Evolutionary conservation across 1,140 invertebrate species (phyloP), one percentile per base, ranked within the genome.

Genomic region (Rhyacophila brunnea): DNA sequence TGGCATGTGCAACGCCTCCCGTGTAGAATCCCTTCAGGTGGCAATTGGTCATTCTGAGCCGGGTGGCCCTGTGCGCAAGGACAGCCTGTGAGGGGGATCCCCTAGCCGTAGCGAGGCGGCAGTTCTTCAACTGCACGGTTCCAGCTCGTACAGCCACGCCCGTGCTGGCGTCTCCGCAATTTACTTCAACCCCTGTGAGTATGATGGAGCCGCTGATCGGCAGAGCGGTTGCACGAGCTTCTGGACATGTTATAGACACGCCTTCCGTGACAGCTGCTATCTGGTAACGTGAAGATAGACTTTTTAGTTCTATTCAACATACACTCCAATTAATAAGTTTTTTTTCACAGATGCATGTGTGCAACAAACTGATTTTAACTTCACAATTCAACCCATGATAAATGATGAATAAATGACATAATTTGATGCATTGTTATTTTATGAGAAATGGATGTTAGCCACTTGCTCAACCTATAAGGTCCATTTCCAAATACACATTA

Each of bases 1-100:
- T 58, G 14, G 18, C 18, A 18, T 64, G 62, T 15, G 49, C 62
- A 7, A 64, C 44, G 7, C 60, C 52, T 35, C 62, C 62, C 6
- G 62, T 64, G 38, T 60, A 64, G 28, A 60, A 64, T 15, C 58
- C 54, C 2, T 49, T 59, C 3, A 64, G 20, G 13, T 4, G 42
- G 13, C 58, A 60, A 5, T 49, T 47, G 7, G 42, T 50, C 6
- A 57, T 11, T 7, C 7, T 35, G 15, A 64, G 17, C 18, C 14
- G 14, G 1, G 36, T 34, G 7, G 48, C 50, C 2, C 38, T 14
- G 47, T 52, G 43, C 0, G 49, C 58, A 6, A 64, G 53, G 9
- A 23, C 38, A 3, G 47, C 53, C 46, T 64, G 62, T 10, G 49
- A 35, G 23, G 28, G 50, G 1, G 32, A 14, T 14, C 46, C 40